Base-by-base conservation (phyloP, 1,140 invertebrate genomes). In the Tetramorium parvispinum region DNA sequence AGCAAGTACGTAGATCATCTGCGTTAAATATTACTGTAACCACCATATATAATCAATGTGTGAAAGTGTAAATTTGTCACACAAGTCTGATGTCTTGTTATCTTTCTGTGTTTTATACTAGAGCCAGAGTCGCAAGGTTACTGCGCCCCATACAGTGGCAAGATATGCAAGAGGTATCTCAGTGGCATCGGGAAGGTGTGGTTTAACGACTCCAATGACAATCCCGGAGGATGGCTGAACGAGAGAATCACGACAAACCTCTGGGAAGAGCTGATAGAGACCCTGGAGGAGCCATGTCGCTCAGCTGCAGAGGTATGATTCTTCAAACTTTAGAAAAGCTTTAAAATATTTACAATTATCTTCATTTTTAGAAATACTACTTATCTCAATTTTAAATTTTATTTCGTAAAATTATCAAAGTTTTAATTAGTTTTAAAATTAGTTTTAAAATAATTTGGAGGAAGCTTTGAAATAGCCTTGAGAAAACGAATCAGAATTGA, bases 61-160 rank as follows among this genome's bases (percentile, higher is more conserved):
- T 27, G 18, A 53, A 63, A 68, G 13, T 16, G 18, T 32, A 4
- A 1, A 43, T 53, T 6, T 11, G 32, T 32, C 18, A 24, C 27
- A 13, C 53, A 18, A 53, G 3, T 63, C 61, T 49, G 57, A 46
- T 68, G 16, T 46, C 4, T n/a, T n/a, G 1, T 11, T 43, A 6
- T 21, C 2, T 68, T 66, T 13, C 1, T 73, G 0, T 40, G 8
- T 11, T 5, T 7, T 5, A 11, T 65, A 13, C 0, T 3, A 91
- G 89, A 87, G 46, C 79, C 89, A 46, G 89, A 88, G 57, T 89
- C 94, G 13, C 93, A 95, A 77, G 97, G 97, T 32, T 97, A 98
- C 94, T 99, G 98, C 96, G 97, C 97, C 24, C 97, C 97, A 3
- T 99, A 99, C 94, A 97, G 97, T 95, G 98, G 98, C 43, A 97